These are phyloP conservation scores for Gasterosteus nipponicus DNA, from an alignment of 2,113 vertebrate species.

Conservation along the genomic window DNA sequence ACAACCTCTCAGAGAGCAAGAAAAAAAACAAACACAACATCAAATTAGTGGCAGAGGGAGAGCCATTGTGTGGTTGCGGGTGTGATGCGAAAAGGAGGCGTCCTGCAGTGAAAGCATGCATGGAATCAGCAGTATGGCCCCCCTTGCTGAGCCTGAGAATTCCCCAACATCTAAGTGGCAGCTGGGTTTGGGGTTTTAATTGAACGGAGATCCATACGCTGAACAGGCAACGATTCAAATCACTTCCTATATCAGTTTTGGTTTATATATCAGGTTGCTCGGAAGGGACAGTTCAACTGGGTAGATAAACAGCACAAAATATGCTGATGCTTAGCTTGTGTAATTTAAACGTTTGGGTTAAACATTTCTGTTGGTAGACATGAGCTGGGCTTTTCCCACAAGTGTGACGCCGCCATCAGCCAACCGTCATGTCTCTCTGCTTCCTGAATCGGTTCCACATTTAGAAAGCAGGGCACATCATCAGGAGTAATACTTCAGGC, in stretches of 20 bases:
- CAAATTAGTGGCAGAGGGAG: slow-evolving; percentile 64
- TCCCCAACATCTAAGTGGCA: slow-evolving; percentile 31
- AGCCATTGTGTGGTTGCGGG: slow-evolving; percentile 28
- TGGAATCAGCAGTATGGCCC: slow-evolving; percentile 65
- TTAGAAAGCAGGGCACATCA: slow-evolving; percentile 57
- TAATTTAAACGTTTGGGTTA: slow-evolving; percentile 32
- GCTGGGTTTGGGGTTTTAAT: neutral
- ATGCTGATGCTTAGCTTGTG: neutral
- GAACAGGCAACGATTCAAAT: neutral
- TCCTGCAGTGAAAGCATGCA: slow-evolving; percentile 71
- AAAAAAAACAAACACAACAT: slow-evolving; percentile 71
- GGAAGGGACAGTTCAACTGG: neutral
- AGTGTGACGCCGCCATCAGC: slow-evolving; percentile 56
- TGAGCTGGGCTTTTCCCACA: slow-evolving; percentile 39
- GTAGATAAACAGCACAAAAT: neutral
- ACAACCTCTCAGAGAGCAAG: slow-evolving; percentile 71
- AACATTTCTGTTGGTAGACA: slow-evolving; percentile 58
- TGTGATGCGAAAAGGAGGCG: slow-evolving; percentile 60
- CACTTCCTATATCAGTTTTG: neutral
- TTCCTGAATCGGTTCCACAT: slow-evolving; percentile 77
- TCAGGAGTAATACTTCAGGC: slow-evolving; percentile 69
- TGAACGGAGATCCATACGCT: slow-evolving; percentile 1
- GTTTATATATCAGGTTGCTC: neutral
- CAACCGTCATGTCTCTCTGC: slow-evolving; percentile 62
- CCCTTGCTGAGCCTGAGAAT: slow-evolving; percentile 62